These are phyloP conservation scores for Athripsodes cinereus DNA, from an alignment of 2,888 invertebrate genomes.

Conservation along the genomic window DNA sequence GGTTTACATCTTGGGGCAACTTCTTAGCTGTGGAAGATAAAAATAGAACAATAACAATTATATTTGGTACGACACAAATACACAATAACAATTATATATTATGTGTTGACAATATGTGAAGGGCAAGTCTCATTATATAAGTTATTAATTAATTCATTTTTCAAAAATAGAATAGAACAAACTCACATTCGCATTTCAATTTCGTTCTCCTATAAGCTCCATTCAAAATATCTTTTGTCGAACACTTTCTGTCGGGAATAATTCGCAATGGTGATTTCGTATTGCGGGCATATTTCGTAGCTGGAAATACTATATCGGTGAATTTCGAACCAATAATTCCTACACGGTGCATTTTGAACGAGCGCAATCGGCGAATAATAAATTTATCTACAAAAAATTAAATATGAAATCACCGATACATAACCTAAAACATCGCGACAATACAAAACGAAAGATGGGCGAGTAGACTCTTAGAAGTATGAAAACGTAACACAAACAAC, in stretches of 20 bases:
- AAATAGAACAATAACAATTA: slow-evolving; percentile 30
- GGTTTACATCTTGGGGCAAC: slow-evolving; percentile 79
- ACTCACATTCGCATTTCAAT: slow-evolving; percentile 67
- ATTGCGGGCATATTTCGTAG: neutral
- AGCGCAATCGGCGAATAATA: neutral
- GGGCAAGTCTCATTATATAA: slow-evolving; percentile 14
- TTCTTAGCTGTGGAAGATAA: slow-evolving; percentile 64
- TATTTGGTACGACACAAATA: neutral
- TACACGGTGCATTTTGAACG: slow-evolving; percentile 21
- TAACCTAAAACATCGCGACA: neutral
- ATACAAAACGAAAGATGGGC: neutral
- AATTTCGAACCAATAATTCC: slow-evolving; percentile 22
- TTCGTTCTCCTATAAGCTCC: slow-evolving; percentile 61
- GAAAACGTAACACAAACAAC: too few species aligned
- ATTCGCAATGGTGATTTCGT: neutral
- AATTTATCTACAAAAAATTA: neutral
- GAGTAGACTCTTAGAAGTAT: too few species aligned
- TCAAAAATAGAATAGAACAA: slow-evolving; percentile 29
- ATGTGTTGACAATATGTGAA: slow-evolving; percentile 3
- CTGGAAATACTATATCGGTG: slow-evolving; percentile 9
- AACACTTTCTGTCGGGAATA: slow-evolving; percentile 28
- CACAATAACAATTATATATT: slow-evolving; percentile 6
- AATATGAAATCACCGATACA: neutral
- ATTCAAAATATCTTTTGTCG: slow-evolving; percentile 44
- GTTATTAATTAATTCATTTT: slow-evolving; percentile 9